These are phyloP conservation scores for Scylla paramamosain DNA, from an alignment of 1,140 invertebrate species.

Conservation along the genomic window DNA sequence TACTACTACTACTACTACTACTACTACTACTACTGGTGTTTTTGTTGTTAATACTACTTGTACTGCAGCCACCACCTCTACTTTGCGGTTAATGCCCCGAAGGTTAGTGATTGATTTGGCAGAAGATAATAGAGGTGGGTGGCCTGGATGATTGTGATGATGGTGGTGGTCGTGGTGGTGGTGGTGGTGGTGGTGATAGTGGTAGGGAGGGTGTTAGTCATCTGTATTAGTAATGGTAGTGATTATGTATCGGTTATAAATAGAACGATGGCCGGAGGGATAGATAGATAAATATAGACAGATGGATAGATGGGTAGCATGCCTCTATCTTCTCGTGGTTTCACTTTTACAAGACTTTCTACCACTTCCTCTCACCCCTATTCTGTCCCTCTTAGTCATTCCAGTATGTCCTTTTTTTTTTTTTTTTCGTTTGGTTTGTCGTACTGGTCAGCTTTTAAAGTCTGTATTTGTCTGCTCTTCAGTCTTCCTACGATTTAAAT, in stretches of 20 bases:
- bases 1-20: conserved; percentile 21
- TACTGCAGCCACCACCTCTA: background rate
- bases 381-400: too few relatives aligned
- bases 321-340: too few relatives aligned
- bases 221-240: background rate
- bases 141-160: too few relatives aligned
- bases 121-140: background rate
- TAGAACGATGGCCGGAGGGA: background rate
- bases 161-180: background rate
- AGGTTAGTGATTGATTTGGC: background rate
- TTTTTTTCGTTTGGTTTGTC: too few relatives aligned
- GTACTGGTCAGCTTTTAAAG: too few relatives aligned
- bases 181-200: background rate
- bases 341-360: too few relatives aligned
- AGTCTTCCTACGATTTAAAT: too few relatives aligned
- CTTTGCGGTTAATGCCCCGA: background rate
- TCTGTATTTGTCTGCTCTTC: too few relatives aligned
- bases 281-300: too few relatives aligned
- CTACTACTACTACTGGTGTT: background rate
- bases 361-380: too few relatives aligned
- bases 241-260: background rate
- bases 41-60: background rate
- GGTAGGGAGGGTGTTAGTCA: background rate
- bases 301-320: too few relatives aligned
- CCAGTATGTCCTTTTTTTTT: too few relatives aligned